Percentiles rank a stretch among this genome's conserved stretches.
phyloP scores from a whole-genome alignment of 2,113 vertebrate genomes.

The Salvator merianae region DNA sequence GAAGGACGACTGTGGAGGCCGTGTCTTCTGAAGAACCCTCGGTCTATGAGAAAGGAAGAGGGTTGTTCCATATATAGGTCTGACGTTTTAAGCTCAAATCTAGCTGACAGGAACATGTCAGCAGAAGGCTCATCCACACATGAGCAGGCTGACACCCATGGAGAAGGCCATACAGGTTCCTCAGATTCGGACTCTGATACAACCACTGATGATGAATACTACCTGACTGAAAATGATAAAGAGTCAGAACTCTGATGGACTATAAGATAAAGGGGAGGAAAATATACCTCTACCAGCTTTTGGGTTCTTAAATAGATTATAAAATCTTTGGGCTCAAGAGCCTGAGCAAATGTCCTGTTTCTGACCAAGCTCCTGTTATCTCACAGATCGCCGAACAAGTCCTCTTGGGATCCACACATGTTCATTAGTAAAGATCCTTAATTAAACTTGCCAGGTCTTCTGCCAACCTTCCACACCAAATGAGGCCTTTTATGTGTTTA shows the following conservation, averaged over 20 bases:
- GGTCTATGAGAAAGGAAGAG: conserved; percentile 65
- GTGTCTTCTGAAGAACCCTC: conserved; percentile 77
- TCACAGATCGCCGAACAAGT: background rate
- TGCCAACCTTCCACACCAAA: background rate
- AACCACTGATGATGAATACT: conserved; percentile 95
- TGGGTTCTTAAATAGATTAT: conserved; percentile 12
- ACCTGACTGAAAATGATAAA: conserved; percentile 83
- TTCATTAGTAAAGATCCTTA: background rate
- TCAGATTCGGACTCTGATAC: conserved; percentile 88
- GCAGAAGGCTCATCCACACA: conserved; percentile 68
- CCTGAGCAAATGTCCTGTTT: conserved; percentile 26
- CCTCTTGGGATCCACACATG: background rate
- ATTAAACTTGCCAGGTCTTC: background rate
- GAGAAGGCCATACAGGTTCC: conserved; percentile 63
- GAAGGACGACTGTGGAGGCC: conserved; percentile 81
- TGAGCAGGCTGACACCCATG: conserved; percentile 63
- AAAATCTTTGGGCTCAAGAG: background rate
- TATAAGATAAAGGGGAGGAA: background rate
- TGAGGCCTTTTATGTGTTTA: background rate
- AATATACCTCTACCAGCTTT: fast-evolving
- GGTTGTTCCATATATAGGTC: conserved; percentile 27
- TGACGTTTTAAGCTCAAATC: conserved; percentile 63
- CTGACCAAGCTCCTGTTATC: background rate
- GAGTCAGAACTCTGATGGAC: conserved; percentile 79
- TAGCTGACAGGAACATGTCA: conserved; percentile 60